Evolutionary conservation across 2,113 vertebrate species (phyloP).

Genomic region (Emberiza fucata): DNA sequence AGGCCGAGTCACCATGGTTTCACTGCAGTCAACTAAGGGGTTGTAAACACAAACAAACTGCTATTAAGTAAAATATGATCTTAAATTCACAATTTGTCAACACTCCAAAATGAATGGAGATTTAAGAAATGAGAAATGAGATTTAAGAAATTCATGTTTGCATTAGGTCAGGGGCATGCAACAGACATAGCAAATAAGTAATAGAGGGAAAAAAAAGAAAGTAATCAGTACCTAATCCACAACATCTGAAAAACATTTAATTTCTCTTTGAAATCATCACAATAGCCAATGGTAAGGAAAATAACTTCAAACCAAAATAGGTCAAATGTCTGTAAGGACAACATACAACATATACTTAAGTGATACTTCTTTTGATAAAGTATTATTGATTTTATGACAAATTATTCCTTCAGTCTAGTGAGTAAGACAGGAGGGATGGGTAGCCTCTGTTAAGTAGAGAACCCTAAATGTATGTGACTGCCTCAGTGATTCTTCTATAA

Average conservation of each 20-base stretch:
- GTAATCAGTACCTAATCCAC: background rate
- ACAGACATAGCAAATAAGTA: background rate
- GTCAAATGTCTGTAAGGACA: background rate
- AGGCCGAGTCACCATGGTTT: background rate
- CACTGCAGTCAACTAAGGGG: background rate
- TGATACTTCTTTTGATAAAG: background rate
- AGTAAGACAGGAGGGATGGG: background rate
- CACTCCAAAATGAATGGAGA: background rate
- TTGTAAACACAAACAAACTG: background rate
- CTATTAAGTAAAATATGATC: background rate
- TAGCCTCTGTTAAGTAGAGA: background rate
- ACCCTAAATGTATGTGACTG: background rate
- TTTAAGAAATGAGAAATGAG: background rate
- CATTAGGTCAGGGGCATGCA: background rate
- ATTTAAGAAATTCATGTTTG: background rate
- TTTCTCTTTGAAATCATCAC: background rate
- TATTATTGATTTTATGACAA: background rate
- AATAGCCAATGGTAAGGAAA: background rate
- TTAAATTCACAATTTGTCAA: background rate
- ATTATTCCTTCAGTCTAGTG: background rate
- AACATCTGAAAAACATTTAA: background rate
- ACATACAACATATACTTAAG: background rate
- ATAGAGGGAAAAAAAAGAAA: background rate
- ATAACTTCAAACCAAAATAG: background rate
- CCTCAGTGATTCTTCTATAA: background rate